Base-by-base conservation (phyloP, 2,888 invertebrate genomes). In the Zonitis immaculata region DNA sequence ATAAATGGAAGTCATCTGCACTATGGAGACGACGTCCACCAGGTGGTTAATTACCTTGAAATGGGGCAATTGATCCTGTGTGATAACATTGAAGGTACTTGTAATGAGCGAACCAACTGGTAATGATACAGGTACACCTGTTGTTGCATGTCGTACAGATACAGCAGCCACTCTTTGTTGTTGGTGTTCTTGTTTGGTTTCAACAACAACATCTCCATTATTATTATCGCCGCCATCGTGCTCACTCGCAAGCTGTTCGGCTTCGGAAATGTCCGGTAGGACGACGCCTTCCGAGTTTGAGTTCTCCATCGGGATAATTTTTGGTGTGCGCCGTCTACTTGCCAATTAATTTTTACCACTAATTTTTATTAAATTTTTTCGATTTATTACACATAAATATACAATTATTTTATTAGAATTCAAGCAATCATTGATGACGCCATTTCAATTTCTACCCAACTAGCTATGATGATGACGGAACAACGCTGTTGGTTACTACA, bases 1-100 rank as follows among this genome's bases (percentile, higher is more conserved):
- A n/a, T n/a, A n/a, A n/a, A 9, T 35, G 35, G 35, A 35, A 16
- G 35, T 11, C 35, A 14, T 35, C 9, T 18, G 2, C 8, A 3
- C 16, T 12, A 30, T 12, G 35, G 9, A 16, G 18, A 16, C 16
- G 8, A 16, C 35, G 8, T 35, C 35, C 35, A 35, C 35, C 35
- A 35, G 35, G 35, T 35, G 16, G 35, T 18, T 3, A 35, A 9
- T 3, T 35, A 35, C 35, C 35, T 91, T 89, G 71, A 90, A 88
- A 73, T 90, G 87, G 67, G 89, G 88, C 70, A 91, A 75, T 72
- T 91, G 89, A 68, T 91, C 91, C 28, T 88, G 85, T 25, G 90
- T 88, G 74, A 91, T 90, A 69, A 91, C 90, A 79, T 91, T 91
- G 77, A 89, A 91, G 42, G 91, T 86, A 60, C 89, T 86, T 49